Conservation (phyloP, 2,797 vertebrate genomes). For the Myotis pilosus region DNA sequence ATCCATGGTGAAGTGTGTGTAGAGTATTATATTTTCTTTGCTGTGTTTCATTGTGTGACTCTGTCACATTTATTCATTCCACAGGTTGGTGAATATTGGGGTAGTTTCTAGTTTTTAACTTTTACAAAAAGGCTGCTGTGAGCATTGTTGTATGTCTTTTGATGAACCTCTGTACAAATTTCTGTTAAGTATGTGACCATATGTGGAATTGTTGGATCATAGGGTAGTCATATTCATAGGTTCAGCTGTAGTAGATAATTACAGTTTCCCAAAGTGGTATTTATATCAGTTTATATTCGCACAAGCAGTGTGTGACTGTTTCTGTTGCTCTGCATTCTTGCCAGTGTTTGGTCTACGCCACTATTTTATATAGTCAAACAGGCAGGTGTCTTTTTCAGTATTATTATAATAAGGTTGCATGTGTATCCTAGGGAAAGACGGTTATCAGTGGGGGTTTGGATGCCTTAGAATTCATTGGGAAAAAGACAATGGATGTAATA, state of each 20-base stretch:
- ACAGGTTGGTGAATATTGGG: background rate
- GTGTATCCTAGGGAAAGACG: slow-evolving; percentile 89
- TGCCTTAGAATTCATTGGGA: slow-evolving; percentile 98
- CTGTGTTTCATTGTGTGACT: slow-evolving; percentile 2
- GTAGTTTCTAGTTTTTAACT: slow-evolving; percentile 46
- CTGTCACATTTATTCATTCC: background rate
- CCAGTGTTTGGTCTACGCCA: background rate
- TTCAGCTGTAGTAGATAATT: background rate
- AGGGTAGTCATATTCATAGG: background rate
- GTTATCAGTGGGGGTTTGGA: slow-evolving; percentile 95
- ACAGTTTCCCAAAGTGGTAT: background rate
- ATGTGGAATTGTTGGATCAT: background rate
- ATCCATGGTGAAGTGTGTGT: background rate
- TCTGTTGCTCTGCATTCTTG: background rate
- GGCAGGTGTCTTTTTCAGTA: background rate
- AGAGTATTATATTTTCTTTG: background rate
- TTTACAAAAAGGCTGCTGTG: background rate
- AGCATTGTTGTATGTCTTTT: background rate
- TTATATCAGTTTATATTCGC: background rate
- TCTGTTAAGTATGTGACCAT: background rate
- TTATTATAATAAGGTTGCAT: slow-evolving; percentile 35
- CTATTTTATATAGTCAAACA: background rate
- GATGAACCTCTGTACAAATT: background rate
- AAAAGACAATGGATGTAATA: slow-evolving; percentile 99
- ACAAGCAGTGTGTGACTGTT: background rate